Evolutionary conservation across 2,888 invertebrate species (phyloP), one percentile per base, ranked within the genome.

Genomic region (Synergus gifuensis): DNA sequence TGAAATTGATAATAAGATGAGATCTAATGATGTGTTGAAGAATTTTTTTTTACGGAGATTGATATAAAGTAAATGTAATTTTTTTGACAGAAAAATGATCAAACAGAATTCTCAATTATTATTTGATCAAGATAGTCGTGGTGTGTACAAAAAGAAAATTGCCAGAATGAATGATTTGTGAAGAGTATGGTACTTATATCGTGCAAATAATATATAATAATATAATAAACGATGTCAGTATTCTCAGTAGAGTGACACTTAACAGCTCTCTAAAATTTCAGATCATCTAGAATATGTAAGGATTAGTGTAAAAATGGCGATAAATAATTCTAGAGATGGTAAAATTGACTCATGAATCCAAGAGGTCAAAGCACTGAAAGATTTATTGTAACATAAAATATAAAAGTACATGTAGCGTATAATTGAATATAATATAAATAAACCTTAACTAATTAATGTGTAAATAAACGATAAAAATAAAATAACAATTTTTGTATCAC

Each of bases 331-430:
- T n/a, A 40, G 36, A 54, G 36, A 36, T 49, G n/a, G 44, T 36
- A 54, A 54, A 36, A 73, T 36, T 54, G 36, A 14, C 12, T 54
- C 36, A 16, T 36, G 28, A 73, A 73, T 54, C 54, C 49, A 36
- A 73, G 36, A 54, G 40, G 36, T 54, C 54, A 42, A 58, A 81
- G 77, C 67, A 78, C 83, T 79, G 60, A 82, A 82, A 83, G 85
- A 84, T 81, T 86, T 84, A 86, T 83, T 87, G 88, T 85, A 86
- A 85, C 85, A 82, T 88, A 85, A 79, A 78, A 81, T 86, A 85
- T 79, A 82, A 78, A 79, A 49, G n/a, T 69, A 54, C 54, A 73
- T 73, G n/a, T 54, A 73, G 54, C 36, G 28, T 54, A 83, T 86
- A 87, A 85, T 84, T 85, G 83, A 83, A 83, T 82, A 81, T 80